Evolutionary conservation across 2,113 vertebrate species (phyloP), one percentile per base, ranked within the genome.

Genomic region (Bombycilla garrulus): DNA sequence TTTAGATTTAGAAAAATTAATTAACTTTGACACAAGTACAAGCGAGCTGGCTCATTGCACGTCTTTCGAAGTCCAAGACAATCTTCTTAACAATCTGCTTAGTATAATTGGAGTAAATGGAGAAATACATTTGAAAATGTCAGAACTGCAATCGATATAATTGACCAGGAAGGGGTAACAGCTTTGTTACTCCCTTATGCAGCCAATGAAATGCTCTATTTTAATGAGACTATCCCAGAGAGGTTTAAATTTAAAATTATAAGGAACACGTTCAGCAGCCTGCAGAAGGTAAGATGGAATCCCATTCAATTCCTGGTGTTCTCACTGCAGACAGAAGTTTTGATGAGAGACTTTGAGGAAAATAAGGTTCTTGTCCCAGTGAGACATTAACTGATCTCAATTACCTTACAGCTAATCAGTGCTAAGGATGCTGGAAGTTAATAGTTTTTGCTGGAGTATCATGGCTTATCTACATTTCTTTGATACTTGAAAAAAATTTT

Each of bases 1-100:
- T 95, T 93, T 96, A 70, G 74, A 53, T 86, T 92, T 62, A 81
- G 81, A 88, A 95, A 97, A 95, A 95, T 85, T 94, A 96, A 96
- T 95, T 96, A 92, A 93, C 61, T 91, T 92, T 92, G 93, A 90
- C 93, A 97, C 78, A 48, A 50, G 69, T 94, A 86, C 92, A 96
- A 95, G 86, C 73, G 33, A 90, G 40, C 69, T 83, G 78, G 66
- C 58, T 92, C 83, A 51, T 48, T 94, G 78, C 47, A 74, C 0
- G 14, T 81, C 81, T 93, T 92, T 88, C 5, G 1, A 96, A 96
- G 93, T 94, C 81, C 66, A 45, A 92, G 85, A 81, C 92, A 95
- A 95, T 93, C n/a, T 61, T 74, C 76, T 80, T 83, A 96, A 95
- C 80, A 90, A 85, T 91, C 65, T 84, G 83, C 81, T 91, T 88